Evolutionary conservation across 2,888 invertebrate genomes (phyloP).

Genomic region (Ophion ventricosus): DNA sequence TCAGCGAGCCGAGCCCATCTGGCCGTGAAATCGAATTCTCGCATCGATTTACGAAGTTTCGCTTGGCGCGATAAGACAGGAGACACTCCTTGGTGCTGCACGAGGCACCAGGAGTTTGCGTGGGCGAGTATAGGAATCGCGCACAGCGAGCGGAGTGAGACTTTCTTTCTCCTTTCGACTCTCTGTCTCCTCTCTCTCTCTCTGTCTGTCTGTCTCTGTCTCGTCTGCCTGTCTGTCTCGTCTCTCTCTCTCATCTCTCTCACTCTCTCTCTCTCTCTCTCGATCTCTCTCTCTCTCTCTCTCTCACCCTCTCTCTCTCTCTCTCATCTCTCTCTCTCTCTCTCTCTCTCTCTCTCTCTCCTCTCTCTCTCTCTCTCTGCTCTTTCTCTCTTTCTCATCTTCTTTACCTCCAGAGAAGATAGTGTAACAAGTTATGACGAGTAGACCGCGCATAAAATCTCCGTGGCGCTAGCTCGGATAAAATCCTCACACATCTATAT

Average conservation of each 20-base stretch:
- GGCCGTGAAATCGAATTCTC: conserved; percentile 66
- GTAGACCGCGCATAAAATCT: conserved; percentile 69
- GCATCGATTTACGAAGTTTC: conserved; percentile 67
- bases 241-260: conserved; percentile 44
- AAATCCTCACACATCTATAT: conserved; percentile 40
- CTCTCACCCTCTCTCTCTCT: conserved; percentile 35
- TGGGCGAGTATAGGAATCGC: conserved; percentile 54
- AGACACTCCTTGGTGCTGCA: conserved; percentile 53
- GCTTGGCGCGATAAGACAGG: conserved; percentile 63
- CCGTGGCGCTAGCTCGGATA: conserved; percentile 57
- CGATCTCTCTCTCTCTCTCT: conserved; percentile 21
- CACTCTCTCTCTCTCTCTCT: conserved; percentile 27
- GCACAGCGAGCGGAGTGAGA: conserved; percentile 55
- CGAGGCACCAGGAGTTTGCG: conserved; percentile 56
- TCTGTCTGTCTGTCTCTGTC: conserved; percentile 17
- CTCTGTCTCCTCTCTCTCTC: background rate
- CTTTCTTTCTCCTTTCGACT: conserved; percentile 40
- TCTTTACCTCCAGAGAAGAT: conserved; percentile 56
- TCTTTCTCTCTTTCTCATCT: conserved; percentile 44
- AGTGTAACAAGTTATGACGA: conserved; percentile 68
- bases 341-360: background rate
- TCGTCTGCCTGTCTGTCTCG: conserved; percentile 3
- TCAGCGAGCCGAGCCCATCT: conserved; percentile 61
- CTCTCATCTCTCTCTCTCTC: conserved; percentile 13
- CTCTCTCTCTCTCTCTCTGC: conserved; percentile 29